phyloP scores from a whole-genome alignment of 1,140 invertebrate species.

The Marisa cornuarietis region DNA sequence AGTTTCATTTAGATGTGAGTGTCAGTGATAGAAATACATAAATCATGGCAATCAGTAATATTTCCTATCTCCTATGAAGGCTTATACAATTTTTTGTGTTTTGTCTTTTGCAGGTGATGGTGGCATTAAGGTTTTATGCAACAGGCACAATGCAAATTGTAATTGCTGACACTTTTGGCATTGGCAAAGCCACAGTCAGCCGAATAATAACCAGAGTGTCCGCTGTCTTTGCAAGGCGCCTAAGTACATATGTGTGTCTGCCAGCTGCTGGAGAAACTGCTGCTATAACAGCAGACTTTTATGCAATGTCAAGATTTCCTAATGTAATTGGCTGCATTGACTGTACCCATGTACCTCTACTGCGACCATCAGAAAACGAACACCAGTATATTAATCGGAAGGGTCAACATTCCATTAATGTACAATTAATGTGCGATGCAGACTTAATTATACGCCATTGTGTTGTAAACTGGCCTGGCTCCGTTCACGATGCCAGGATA shows the following conservation, averaged over 20 bases:
- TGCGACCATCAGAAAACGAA: background rate
- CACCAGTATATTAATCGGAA: background rate
- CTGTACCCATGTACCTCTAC: background rate
- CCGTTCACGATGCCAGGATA: too few species aligned
- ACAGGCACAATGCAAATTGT: background rate
- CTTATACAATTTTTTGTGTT: too few species aligned
- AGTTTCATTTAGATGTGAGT: too few species aligned
- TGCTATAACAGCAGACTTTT: background rate
- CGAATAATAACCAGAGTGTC: background rate
- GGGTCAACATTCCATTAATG: background rate
- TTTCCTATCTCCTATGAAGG: too few species aligned
- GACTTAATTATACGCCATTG: too few species aligned
- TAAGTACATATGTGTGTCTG: background rate
- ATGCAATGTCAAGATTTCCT: background rate
- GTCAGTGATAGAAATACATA: too few species aligned
- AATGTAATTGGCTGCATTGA: slow-evolving; percentile 1
- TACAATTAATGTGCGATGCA: background rate
- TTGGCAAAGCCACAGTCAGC: background rate
- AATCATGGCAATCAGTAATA: too few species aligned
- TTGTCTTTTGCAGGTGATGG: background rate
- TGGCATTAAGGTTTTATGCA: background rate
- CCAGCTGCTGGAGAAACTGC: background rate
- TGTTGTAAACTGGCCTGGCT: too few species aligned
- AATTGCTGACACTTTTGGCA: background rate
- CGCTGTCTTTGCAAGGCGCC: background rate